Evolutionary conservation across 2,113 vertebrate genomes (phyloP).

Genomic region (Natator depressus): DNA sequence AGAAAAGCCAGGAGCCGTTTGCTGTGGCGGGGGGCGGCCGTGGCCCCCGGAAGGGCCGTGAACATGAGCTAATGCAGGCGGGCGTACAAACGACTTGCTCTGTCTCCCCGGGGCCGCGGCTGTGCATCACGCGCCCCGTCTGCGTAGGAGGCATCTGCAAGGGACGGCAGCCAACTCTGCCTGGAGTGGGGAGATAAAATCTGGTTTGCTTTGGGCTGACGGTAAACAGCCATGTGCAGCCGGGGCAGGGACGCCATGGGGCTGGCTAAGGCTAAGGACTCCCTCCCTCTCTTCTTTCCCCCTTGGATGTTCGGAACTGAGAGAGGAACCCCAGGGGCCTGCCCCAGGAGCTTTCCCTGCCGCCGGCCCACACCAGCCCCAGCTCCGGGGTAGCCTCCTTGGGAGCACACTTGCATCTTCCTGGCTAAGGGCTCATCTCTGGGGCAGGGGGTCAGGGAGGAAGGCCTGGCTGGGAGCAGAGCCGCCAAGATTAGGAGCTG

Average conservation of each 20-base stretch:
- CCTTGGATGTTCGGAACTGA: not conserved
- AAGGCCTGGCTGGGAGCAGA: not conserved
- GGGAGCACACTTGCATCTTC: not conserved
- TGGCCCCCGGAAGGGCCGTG: not conserved
- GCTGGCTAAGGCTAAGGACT: not conserved
- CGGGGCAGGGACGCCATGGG: constrained; percentile 2
- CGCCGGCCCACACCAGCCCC: too few species aligned
- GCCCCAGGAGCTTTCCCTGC: not conserved
- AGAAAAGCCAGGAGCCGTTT: not conserved
- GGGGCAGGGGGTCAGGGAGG: not conserved
- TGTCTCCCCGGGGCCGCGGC: constrained; percentile 41
- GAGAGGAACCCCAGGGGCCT: not conserved
- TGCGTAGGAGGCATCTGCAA: constrained; percentile 66
- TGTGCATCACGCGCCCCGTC: constrained; percentile 44
- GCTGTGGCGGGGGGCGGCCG: too few species aligned
- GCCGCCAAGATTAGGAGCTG: not conserved
- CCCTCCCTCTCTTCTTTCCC: not conserved
- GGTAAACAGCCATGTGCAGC: constrained; percentile 52
- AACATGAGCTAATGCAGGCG: not conserved
- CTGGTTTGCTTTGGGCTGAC: constrained; percentile 72
- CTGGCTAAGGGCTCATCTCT: not conserved
- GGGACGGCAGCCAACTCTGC: constrained; percentile 70
- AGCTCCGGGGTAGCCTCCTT: not conserved
- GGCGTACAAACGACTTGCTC: constrained; percentile 31
- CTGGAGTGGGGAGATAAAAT: constrained; percentile 73